A percentile compares a stretch with the other conserved stretches of the same genome.
Conservation (phyloP, 1,140 invertebrate genomes). For the Aethina tumida region DNA sequence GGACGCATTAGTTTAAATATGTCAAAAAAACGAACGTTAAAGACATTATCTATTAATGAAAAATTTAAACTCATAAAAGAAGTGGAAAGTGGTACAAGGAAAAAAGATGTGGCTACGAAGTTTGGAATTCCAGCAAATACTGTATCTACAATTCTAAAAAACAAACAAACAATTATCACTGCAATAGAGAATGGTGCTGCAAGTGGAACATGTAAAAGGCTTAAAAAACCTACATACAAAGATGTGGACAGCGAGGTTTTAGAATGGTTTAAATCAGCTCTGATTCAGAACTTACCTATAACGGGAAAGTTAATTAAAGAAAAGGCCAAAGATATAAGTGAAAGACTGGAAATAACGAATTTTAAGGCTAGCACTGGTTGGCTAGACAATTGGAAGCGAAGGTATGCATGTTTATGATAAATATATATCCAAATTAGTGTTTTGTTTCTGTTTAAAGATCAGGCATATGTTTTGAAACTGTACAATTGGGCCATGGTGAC, state of each 20-base stretch:
- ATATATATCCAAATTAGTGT: not conserved
- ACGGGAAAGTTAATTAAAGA: slow-evolving; percentile 17
- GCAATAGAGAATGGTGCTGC: slow-evolving; percentile 11
- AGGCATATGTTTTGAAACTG: not conserved
- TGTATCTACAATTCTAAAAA: slow-evolving; percentile 18
- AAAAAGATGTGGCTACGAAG: slow-evolving; percentile 19
- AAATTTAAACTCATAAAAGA: slow-evolving; percentile 20
- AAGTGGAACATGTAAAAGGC: slow-evolving; percentile 5
- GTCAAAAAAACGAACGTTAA: slow-evolving; percentile 16
- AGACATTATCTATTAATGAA: slow-evolving; percentile 15
- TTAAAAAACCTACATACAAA: slow-evolving; percentile 16
- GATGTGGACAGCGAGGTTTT: slow-evolving; percentile 18
- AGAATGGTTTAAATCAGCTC: slow-evolving; percentile 14
- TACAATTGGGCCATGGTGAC: not conserved
- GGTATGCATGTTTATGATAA: not conserved
- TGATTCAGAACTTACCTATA: slow-evolving; percentile 15
- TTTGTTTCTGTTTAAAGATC: not conserved
- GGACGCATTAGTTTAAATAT: too few relatives aligned
- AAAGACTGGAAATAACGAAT: slow-evolving; percentile 7
- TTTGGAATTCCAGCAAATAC: slow-evolving; percentile 15
- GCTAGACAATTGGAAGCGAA: slow-evolving; percentile 13
- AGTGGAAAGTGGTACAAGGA: slow-evolving; percentile 18
- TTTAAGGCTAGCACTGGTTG: slow-evolving; percentile 21
- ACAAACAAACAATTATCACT: slow-evolving; percentile 11
- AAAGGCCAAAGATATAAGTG: slow-evolving; percentile 16